Base-by-base conservation (phyloP, 2,888 invertebrate species). In the Nematopogon swammerdamellus region DNA sequence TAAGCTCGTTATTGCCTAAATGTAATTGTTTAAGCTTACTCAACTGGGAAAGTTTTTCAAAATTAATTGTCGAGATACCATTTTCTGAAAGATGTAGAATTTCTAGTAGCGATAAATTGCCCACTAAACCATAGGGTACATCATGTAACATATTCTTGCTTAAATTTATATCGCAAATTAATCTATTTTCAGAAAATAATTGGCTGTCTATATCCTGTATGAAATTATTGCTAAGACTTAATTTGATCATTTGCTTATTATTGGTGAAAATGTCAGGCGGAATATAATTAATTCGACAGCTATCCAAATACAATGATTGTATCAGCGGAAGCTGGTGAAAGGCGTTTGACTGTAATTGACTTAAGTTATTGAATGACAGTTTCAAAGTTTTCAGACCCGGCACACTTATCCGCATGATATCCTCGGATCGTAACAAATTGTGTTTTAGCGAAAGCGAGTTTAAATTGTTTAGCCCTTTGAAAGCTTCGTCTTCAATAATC, bases 281-380 rank as follows among this genome's bases (percentile, higher is more conserved):
- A 54, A 94, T 80, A 52, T 82, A 76, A 46, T 82, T 77, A 53
- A 93, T 82, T 52, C 85, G 84, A 56, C 90, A 87, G 59, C 87
- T 82, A 58, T 88, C 88, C 60, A 90, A 81, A 48, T 83, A 77
- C 53, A 94, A 77, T 43, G 85, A 82, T 66, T 91, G 91, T 58
- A 94, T 74, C 2, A 91, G 88, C 8, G 91, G 90, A 53, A 94
- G 72, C 46, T 89, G 88, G 57, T 85, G 85, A 56, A 93, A 82
- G 19, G 90, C 86, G 50, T 85, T 83, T 2, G 83, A 77, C 54
- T 86, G 85, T 53, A 92, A 82, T 60, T 83, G 84, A 57, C 86
- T 87, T 54, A 94, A 86, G 64, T 92, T 89, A 66, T 94, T 95
- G 57, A 85, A 83, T 3, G 91, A 90, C 45, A 91, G 71, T 57